Evolutionary conservation across 2,888 invertebrate species (phyloP).

Genomic region (Zaprionus bogoriensis): DNA sequence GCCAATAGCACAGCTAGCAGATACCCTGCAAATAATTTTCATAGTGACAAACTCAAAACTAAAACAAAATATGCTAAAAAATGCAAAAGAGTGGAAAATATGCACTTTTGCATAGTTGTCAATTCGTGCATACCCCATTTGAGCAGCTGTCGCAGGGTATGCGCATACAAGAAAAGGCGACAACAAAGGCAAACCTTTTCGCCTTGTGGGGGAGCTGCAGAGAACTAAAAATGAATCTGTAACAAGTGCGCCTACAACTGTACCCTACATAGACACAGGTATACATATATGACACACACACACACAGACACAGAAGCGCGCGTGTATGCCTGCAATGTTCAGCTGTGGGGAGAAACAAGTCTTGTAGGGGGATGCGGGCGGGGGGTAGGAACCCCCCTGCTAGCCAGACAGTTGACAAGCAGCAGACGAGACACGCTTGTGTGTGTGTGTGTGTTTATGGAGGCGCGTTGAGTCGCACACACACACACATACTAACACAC

Average conservation of each 20-base stretch:
- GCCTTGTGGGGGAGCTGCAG: conserved; percentile 39
- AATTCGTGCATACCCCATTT: neutral
- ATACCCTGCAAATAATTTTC: neutral
- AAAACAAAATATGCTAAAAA: neutral
- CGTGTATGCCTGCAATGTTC: conserved; percentile 18
- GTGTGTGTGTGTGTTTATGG: conserved; percentile 18
- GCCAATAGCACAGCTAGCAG: neutral
- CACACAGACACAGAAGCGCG: conserved; percentile 2
- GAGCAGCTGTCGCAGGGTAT: conserved; percentile 15
- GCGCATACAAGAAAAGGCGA: conserved; percentile 21
- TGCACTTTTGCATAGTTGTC: too few species aligned
- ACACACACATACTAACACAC: conserved; percentile 9
- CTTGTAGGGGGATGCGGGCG: neutral
- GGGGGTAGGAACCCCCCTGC: conserved; percentile 14
- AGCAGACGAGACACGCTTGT: conserved; percentile 29
- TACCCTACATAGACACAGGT: conserved; percentile 3
- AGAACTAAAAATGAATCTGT: conserved; percentile 55
- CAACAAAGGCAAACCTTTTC: conserved; percentile 48
- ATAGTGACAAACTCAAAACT: neutral
- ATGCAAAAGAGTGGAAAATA: too few species aligned
- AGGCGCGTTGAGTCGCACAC: conserved; percentile 19
- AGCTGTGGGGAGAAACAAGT: conserved; percentile 37
- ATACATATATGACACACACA: conserved; percentile 11
- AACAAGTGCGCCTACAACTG: conserved; percentile 55
- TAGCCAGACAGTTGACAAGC: conserved; percentile 45